These are phyloP conservation scores for Xiphophorus hellerii DNA, from an alignment of 2,113 vertebrate species.

Conservation along the genomic window DNA sequence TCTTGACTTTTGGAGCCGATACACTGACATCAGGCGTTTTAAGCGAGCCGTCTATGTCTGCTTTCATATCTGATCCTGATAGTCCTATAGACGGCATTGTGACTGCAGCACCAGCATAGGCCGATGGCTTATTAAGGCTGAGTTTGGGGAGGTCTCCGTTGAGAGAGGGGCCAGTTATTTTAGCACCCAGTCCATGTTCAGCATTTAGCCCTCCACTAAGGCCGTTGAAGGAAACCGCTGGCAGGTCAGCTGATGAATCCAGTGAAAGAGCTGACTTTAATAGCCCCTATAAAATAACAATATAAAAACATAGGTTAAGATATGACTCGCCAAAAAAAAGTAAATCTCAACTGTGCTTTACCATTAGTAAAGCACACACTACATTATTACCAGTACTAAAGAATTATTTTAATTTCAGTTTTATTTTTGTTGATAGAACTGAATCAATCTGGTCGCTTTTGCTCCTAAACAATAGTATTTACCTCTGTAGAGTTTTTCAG, in stretches of 20 bases:
- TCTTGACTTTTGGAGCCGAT: conserved; percentile 48
- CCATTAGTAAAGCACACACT: neutral
- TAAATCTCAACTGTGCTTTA: neutral
- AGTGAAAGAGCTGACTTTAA: conserved; percentile 38
- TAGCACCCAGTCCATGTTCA: conserved; percentile 26
- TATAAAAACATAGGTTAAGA: neutral
- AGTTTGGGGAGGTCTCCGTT: conserved; percentile 64
- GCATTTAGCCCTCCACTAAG: conserved; percentile 52
- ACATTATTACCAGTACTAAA: neutral
- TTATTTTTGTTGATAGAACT: neutral
- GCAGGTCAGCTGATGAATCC: conserved; percentile 43
- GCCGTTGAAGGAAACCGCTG: conserved; percentile 49
- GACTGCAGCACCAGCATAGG: conserved; percentile 43
- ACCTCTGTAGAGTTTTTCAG: conserved; percentile 50
- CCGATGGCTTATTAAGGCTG: conserved; percentile 37
- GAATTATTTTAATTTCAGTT: neutral
- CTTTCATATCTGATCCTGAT: conserved; percentile 56
- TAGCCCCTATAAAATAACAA: conserved; percentile 57
- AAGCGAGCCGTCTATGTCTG: conserved; percentile 57
- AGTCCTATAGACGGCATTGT: conserved; percentile 53
- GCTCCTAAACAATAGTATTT: conserved; percentile 5
- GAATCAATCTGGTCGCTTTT: neutral
- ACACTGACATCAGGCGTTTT: conserved; percentile 49
- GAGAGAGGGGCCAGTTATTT: conserved; percentile 43
- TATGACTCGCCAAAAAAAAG: neutral